Evolutionary conservation across 2,888 invertebrate genomes (phyloP).

Genomic region (Leptopilina myrica): DNA sequence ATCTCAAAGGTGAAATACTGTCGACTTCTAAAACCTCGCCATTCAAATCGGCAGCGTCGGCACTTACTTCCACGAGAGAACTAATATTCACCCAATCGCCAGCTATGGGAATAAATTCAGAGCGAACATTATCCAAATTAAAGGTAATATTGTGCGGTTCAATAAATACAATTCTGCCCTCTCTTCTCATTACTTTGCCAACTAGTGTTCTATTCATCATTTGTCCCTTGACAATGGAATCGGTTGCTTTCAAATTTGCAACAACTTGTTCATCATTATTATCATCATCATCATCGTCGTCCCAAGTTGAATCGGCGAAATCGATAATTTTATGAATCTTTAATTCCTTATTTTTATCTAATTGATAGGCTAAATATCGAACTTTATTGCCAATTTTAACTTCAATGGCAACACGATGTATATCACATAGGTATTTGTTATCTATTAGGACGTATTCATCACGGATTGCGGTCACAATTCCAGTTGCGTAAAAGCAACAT

Average conservation of each 20-base stretch:
- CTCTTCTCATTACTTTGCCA: constrained; percentile 75
- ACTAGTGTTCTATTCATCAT: constrained; percentile 69
- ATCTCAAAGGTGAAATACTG: constrained; percentile 81
- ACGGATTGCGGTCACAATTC: constrained; percentile 80
- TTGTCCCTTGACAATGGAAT: constrained; percentile 33
- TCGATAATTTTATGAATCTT: constrained; percentile 80
- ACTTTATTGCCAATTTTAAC: constrained; percentile 79
- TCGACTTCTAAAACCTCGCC: constrained; percentile 82
- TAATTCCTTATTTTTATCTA: constrained; percentile 74
- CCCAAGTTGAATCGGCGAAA: constrained; percentile 75
- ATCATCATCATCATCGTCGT: constrained; percentile 63
- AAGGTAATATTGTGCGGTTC: constrained; percentile 80
- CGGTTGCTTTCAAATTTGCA: neutral
- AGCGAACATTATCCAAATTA: constrained; percentile 81
- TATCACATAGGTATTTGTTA: constrained; percentile 79
- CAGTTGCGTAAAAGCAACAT: constrained; percentile 73
- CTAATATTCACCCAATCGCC: constrained; percentile 85
- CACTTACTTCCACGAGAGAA: constrained; percentile 81
- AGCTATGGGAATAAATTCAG: constrained; percentile 82
- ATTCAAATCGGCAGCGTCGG: constrained; percentile 77
- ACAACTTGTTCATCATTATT: constrained; percentile 46
- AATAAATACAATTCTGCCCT: constrained; percentile 75
- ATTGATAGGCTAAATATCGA: constrained; percentile 79
- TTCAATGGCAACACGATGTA: constrained; percentile 68
- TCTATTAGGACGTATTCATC: constrained; percentile 80